phyloP scores from a whole-genome alignment of 2,797 vertebrate genomes.

The Muscicapa comitata region DNA sequence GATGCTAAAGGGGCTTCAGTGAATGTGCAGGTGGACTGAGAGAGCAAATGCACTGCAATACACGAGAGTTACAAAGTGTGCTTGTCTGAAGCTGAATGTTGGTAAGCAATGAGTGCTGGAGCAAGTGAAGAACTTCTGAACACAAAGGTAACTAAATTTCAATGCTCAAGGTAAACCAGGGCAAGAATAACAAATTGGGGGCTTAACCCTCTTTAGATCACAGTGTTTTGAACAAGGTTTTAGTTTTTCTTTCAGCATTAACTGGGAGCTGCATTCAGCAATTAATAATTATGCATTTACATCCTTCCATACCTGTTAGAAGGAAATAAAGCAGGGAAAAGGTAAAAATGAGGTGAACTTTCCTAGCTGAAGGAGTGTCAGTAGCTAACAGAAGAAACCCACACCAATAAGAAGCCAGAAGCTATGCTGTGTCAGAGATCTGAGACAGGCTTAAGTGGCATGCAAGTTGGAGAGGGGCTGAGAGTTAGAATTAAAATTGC shows the following conservation, averaged over 20 bases:
- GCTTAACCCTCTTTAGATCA: background rate
- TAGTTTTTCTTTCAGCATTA: background rate
- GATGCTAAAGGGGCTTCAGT: slow-evolving; percentile 18
- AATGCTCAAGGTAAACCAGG: background rate
- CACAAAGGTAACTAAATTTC: background rate
- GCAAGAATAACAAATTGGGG: slow-evolving; percentile 13
- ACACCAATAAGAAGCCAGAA: slow-evolving; percentile 42
- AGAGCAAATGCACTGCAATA: slow-evolving; percentile 39
- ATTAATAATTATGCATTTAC: background rate
- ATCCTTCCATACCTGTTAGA: background rate
- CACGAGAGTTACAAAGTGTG: background rate
- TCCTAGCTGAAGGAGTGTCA: slow-evolving; percentile 26
- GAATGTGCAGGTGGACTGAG: slow-evolving; percentile 7
- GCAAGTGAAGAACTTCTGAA: background rate
- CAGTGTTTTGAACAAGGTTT: background rate
- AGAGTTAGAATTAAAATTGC: slow-evolving; percentile 67
- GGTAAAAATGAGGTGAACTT: background rate
- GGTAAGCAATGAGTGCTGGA: background rate
- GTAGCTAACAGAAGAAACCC: slow-evolving; percentile 42
- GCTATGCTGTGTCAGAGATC: slow-evolving; percentile 34
- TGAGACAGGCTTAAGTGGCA: slow-evolving; percentile 68
- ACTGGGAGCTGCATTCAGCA: background rate
- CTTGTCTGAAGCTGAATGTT: background rate
- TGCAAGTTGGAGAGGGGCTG: slow-evolving; percentile 67
- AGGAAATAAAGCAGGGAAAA: slow-evolving; percentile 2